phyloP scores from a whole-genome alignment of 2,113 vertebrate species.

The Thomomys bottae region DNA sequence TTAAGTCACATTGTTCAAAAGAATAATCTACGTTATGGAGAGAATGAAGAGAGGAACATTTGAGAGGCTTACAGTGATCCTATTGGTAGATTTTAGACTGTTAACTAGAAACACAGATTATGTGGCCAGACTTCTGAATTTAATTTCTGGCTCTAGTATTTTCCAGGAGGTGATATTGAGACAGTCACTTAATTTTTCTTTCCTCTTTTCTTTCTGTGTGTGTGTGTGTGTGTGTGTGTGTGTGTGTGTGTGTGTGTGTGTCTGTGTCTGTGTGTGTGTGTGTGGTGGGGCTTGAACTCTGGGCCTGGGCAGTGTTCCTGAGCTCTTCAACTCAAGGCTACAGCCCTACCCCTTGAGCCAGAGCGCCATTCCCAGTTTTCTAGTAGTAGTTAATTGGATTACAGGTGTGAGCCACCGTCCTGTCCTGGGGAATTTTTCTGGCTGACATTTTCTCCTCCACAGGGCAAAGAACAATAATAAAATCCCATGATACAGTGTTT shows the following conservation, averaged over 20 bases:
- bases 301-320: no score
- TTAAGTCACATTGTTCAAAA: background rate
- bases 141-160: background rate
- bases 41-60: background rate
- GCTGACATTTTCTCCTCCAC: conserved; percentile 13
- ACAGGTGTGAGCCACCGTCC: no score
- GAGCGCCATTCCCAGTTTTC: no score
- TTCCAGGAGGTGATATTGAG: background rate
- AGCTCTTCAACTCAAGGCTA: no score
- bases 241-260: no score
- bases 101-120: background rate
- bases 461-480: conserved; percentile 25
- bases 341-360: no score
- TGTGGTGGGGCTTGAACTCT: no score
- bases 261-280: no score
- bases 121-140: background rate
- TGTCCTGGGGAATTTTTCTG: no score
- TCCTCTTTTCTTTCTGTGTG: no score
- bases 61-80: background rate
- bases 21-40: background rate
- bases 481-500: background rate
- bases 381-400: no score
- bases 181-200: background rate
- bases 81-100: background rate
- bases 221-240: no score